phyloP scores from a whole-genome alignment of 2,888 invertebrate species.

The Lamproptera curius region DNA sequence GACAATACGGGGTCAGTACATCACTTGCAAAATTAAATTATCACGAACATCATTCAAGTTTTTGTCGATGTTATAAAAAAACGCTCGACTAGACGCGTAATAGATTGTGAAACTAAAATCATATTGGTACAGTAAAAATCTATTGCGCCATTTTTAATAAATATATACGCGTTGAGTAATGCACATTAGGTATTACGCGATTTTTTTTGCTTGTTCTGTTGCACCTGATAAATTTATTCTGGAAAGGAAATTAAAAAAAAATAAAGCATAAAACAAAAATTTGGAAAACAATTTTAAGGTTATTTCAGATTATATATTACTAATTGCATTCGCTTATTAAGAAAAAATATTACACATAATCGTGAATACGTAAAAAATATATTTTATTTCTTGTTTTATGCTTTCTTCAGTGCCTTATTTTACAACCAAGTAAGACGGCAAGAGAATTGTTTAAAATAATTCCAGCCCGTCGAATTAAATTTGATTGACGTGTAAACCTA shows the following conservation, averaged over 20 bases:
- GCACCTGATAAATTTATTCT: too few species aligned
- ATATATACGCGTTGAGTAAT: background rate
- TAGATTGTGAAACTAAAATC: conserved; percentile 14
- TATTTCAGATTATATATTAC: too few species aligned
- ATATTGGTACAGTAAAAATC: conserved; percentile 4
- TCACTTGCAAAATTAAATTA: conserved; percentile 17
- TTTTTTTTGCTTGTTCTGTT: background rate
- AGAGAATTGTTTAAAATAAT: background rate
- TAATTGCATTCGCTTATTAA: too few species aligned
- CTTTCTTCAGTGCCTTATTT: too few species aligned
- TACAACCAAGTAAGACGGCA: too few species aligned
- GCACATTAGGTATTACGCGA: background rate
- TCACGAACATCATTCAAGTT: conserved; percentile 11
- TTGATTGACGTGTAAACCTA: conserved; percentile 1
- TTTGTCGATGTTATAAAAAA: conserved; percentile 11
- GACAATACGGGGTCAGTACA: background rate
- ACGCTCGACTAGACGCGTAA: conserved; percentile 5
- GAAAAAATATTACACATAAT: too few species aligned
- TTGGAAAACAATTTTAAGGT: too few species aligned
- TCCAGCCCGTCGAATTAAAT: background rate
- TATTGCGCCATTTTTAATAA: conserved; percentile 6
- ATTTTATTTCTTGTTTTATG: too few species aligned
- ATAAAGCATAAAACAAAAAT: too few species aligned
- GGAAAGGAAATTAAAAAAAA: too few species aligned
- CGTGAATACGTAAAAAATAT: too few species aligned